Base-by-base conservation (phyloP, 2,888 invertebrate species). In the Trilocha varians region DNA sequence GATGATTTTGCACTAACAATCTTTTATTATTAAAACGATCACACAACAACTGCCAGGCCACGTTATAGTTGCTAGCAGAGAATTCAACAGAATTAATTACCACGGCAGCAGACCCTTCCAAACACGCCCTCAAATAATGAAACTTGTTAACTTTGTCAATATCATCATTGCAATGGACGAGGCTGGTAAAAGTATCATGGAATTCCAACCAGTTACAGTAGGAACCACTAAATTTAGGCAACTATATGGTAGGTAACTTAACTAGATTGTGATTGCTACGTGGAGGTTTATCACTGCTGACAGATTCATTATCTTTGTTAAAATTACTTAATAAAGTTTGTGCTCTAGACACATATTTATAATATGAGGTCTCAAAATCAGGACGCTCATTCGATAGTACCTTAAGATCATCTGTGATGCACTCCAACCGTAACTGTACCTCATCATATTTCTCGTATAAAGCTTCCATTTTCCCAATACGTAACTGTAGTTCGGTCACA, bases 21-120 rank as follows among this genome's bases (percentile, higher is more conserved):
- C 42, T 17, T 39, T 50, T 55, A 32, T 52, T 55, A 34, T 55
- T 32, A 18, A 47, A 55, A 1, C 57, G 42, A 3, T 45, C 34
- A 8, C 50, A 50, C 5, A 57, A 16, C 16, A 55, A 16, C 3
- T 47, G 37, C 54, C 57, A 57, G 2, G 55, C 59, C n/a, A 46
- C 34, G 5, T 13, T 1, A 32, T 60, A 57, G 34, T 55, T 58
- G 2, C 32, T 35, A 1, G 43, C 14, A 0, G 53, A 55, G 1
- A 56, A 44, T 14, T 56, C 55, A 1, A 54, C 34, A n/a, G 52
- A 49, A 3, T 46, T 40, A 16, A 55, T 32, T 1, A 53, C 39
- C 14, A 47, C 18, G n/a, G 51, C 47, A 2, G 59, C 53, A 5
- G 48, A 49, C 1, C 57, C 55, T 35, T 55, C 40, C 15, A 57